Evolutionary conservation across 2,113 vertebrate genomes (phyloP), one percentile per base, ranked within the genome.

Genomic region (Cyprinodon brontotheroides): DNA sequence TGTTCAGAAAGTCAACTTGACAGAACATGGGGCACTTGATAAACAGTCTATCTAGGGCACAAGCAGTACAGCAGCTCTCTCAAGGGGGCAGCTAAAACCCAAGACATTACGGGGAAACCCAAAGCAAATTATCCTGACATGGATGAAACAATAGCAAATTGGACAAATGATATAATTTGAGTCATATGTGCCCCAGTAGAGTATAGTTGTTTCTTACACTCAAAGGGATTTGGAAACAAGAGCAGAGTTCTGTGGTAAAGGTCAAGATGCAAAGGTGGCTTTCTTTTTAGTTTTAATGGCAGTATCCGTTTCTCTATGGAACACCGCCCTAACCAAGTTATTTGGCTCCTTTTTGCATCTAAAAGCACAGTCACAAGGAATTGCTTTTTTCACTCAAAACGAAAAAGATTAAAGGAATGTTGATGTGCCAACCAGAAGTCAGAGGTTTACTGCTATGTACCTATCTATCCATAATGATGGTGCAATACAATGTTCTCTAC

Each of bases 151-250:
- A 93, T 93, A 93, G 93, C 91, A 94, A 94, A 95, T 94, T 95
- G 93, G 93, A 94, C 93, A 94, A 94, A 94, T 94, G 92, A 94
- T 94, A 93, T 94, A 93, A 94, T 95, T 93, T 95, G 91, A 93
- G 92, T 92, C 87, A 77, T 87, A 89, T 83, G 86, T 93, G 93
- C 92, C 93, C 93, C 93, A 90, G 91, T 87, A 93, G 93, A 93
- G 92, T 86, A 75, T 70, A 79, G 78, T 87, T 89, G 89, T 89
- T 90, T 88, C 87, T 79, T 74, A 83, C 81, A 84, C 93, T 92
- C 90, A 0, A 81, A 87, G 93, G 92, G 91, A 93, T 94, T 93
- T 93, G 84, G 89, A 93, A 93, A 92, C 90, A 93, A 91, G 94
- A 94, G 93, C 88, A 93, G 93, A 87, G 88, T 92, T 92, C 89